Evolutionary conservation across 2,113 vertebrate species (phyloP).

Genomic region (Callaeas wilsoni): DNA sequence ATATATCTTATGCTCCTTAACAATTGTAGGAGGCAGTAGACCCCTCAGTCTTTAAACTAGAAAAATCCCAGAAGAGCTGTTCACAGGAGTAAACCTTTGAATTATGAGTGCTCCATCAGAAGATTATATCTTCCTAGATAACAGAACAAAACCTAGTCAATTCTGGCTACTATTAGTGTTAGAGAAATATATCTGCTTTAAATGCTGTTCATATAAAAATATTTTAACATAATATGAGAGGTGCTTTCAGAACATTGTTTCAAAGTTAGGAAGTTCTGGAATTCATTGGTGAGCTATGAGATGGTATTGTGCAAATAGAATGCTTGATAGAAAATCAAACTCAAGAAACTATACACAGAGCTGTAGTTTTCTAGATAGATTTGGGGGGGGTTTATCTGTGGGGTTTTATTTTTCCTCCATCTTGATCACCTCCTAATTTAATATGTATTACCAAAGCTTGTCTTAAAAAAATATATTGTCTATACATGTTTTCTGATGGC

Average conservation of each 20-base stretch:
- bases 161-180: neutral
- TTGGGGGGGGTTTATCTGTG: accelerated
- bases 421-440: neutral
- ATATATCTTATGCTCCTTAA: neutral
- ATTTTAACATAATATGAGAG: neutral
- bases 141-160: neutral
- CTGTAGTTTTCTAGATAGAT: neutral
- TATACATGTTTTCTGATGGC: neutral
- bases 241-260: neutral
- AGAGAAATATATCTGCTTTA: neutral
- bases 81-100: neutral
- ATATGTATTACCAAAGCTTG: neutral
- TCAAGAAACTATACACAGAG: neutral
- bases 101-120: neutral
- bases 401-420: accelerated
- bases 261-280: neutral
- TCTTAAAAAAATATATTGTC: neutral
- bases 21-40: neutral
- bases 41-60: neutral
- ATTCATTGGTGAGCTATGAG: neutral
- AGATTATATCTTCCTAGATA: neutral
- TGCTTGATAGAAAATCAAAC: neutral
- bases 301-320: neutral
- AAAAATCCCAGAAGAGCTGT: neutral
- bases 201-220: neutral